These are phyloP conservation scores for Megaleporinus macrocephalus DNA, from an alignment of 2,113 vertebrate genomes.

Conservation along the genomic window DNA sequence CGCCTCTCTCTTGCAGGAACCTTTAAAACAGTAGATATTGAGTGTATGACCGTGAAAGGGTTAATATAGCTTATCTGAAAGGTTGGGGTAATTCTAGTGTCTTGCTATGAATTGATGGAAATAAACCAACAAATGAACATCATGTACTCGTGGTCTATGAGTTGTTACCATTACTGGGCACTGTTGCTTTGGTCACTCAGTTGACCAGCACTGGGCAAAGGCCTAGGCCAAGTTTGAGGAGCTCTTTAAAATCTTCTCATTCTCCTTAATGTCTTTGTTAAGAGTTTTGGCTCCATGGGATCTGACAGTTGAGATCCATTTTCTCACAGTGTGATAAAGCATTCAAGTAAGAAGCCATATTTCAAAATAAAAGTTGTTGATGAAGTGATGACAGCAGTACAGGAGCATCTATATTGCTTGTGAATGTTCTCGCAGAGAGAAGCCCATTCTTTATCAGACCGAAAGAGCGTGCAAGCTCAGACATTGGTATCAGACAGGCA, in stretches of 20 bases:
- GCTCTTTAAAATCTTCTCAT: neutral
- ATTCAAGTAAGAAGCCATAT: slow-evolving; percentile 20
- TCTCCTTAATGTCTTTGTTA: neutral
- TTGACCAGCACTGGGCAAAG: too few relatives aligned
- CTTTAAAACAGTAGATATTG: too few relatives aligned
- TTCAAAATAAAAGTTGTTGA: slow-evolving; percentile 29
- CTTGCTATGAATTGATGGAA: too few relatives aligned
- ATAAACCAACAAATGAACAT: too few relatives aligned
- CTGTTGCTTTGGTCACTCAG: too few relatives aligned
- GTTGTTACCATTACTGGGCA: too few relatives aligned
- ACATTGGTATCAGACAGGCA: slow-evolving; percentile 16
- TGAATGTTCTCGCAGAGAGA: slow-evolving; percentile 24
- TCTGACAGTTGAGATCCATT: neutral
- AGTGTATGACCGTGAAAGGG: too few relatives aligned
- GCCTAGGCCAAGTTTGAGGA: too few relatives aligned
- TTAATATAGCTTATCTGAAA: too few relatives aligned
- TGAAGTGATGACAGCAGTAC: slow-evolving; percentile 22
- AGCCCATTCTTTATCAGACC: neutral
- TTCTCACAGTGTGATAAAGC: slow-evolving; percentile 18
- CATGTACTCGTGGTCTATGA: too few relatives aligned
- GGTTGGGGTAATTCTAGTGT: too few relatives aligned
- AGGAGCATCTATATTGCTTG: slow-evolving; percentile 4
- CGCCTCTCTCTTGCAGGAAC: too few relatives aligned
- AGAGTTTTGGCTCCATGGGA: neutral
- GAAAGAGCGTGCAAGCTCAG: slow-evolving; percentile 16